Evolutionary conservation across 92 coral and sea anemone genomes (phyloP).

Genomic region (Micromussa lordhowensis): DNA sequence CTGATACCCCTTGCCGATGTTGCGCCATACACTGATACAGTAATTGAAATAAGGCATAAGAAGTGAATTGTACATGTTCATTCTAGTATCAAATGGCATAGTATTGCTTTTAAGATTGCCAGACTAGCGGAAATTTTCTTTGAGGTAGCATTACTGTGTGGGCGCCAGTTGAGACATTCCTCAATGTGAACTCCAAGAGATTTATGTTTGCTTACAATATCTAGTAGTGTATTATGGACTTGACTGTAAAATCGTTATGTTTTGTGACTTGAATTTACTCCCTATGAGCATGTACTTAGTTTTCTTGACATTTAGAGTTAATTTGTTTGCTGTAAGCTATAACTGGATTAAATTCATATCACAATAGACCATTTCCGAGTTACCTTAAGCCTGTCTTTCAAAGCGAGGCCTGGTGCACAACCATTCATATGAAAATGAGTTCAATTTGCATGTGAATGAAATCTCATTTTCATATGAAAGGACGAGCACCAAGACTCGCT

Average conservation of each 20-base stretch:
- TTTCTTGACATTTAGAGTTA: neutral
- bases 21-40: too few species aligned
- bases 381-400: too few species aligned
- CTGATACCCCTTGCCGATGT: too few species aligned
- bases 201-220: neutral
- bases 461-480: too few species aligned
- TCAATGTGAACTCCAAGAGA: neutral
- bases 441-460: too few species aligned
- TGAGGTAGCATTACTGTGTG: neutral
- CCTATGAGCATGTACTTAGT: neutral
- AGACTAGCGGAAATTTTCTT: conserved; percentile 7
- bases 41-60: too few species aligned
- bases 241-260: too few species aligned
- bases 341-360: conserved; percentile 1
- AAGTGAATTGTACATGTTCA: too few species aligned
- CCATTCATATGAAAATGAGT: too few species aligned
- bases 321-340: neutral
- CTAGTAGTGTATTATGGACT: neutral
- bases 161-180: conserved; percentile 12
- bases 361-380: too few species aligned
- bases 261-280: neutral
- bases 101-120: neutral
- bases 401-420: too few species aligned
- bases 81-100: neutral
- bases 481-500: too few species aligned